These are phyloP conservation scores for Drosophila kambysellisi DNA, from an alignment of 2,888 invertebrate genomes.

Conservation along the genomic window DNA sequence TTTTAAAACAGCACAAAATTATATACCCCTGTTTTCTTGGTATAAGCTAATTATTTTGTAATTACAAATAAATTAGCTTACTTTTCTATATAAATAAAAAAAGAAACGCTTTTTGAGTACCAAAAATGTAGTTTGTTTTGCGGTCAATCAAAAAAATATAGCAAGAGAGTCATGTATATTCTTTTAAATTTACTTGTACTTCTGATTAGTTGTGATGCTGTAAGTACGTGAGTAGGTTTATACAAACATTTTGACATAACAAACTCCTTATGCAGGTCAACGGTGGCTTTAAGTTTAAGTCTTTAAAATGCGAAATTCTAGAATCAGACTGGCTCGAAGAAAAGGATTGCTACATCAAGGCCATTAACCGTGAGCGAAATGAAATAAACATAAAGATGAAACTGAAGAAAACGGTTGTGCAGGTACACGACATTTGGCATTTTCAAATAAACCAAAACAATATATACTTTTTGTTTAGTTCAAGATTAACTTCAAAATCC, in stretches of 20 bases:
- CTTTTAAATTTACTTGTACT: background rate
- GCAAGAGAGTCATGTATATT: background rate
- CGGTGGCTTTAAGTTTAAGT: background rate
- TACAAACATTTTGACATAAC: background rate
- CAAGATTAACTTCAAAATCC: background rate
- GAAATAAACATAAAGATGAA: fast-evolving
- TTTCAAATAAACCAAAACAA: background rate
- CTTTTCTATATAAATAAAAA: background rate
- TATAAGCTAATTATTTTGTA: background rate
- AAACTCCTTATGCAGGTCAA: background rate
- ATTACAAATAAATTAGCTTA: background rate
- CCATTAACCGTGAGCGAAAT: background rate
- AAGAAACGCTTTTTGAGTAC: too few species aligned
- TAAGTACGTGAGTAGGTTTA: background rate
- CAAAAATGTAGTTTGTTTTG: background rate
- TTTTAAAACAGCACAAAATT: background rate
- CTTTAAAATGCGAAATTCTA: background rate
- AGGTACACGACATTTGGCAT: background rate
- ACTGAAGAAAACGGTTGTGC: background rate
- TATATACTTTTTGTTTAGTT: background rate
- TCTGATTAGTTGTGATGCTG: background rate
- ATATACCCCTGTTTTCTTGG: background rate
- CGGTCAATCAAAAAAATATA: background rate
- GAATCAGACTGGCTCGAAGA: background rate
- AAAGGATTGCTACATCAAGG: background rate